A percentile compares a stretch with the other conserved stretches of the same genome.
These are phyloP conservation scores for Oophaga sylvatica DNA, from an alignment of 2,797 vertebrate genomes.

Conservation along the genomic window DNA sequence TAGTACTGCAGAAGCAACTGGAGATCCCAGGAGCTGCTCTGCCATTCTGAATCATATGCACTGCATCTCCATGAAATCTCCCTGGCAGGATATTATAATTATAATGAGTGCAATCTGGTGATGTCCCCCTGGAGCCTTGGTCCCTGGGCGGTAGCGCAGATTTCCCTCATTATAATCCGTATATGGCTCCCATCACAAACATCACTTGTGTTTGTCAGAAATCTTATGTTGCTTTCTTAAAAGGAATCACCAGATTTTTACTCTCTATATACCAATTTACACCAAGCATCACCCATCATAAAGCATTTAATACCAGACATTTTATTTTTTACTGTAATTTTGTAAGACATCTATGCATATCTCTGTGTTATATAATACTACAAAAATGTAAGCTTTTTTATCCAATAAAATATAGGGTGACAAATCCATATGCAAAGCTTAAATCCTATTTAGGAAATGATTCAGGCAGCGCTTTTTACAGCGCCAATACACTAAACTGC, in stretches of 20 bases:
- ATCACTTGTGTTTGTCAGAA: background rate
- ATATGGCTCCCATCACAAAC: background rate
- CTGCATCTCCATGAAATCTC: no score
- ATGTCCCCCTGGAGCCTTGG: no score
- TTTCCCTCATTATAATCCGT: no score
- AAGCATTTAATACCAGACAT: background rate
- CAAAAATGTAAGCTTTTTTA: background rate
- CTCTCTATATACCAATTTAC: background rate
- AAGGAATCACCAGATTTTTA: background rate
- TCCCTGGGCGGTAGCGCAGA: no score
- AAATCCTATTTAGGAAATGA: conserved; percentile 51
- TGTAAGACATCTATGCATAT: background rate
- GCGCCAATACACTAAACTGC: conserved; percentile 43
- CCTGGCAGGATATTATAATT: no score
- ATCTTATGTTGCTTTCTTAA: background rate
- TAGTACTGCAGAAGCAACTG: no score
- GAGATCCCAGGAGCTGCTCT: no score
- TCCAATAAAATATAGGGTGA: conserved; percentile 35
- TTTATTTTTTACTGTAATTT: background rate
- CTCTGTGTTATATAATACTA: background rate
- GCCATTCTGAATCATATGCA: no score
- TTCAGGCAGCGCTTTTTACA: conserved; percentile 35
- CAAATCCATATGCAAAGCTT: conserved; percentile 28
- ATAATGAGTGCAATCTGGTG: no score
- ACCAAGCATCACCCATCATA: background rate